phyloP scores from a whole-genome alignment of 2,797 vertebrate species.

The Pseudomugil tenellus region DNA sequence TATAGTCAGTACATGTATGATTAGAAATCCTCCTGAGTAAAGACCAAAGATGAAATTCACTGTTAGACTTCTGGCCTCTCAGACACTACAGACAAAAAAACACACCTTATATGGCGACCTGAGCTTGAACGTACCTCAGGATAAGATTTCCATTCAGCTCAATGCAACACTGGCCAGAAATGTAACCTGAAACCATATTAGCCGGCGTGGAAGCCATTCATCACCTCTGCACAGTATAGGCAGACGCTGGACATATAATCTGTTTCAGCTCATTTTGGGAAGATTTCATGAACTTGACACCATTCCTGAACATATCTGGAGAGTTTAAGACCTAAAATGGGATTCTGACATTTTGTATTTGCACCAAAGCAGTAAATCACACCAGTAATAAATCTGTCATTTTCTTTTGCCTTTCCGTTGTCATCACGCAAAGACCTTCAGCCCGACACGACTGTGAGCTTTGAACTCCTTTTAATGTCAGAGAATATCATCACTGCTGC shows the following conservation, averaged over 20 bases:
- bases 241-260: background rate
- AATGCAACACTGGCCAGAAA: background rate
- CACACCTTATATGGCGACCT: background rate
- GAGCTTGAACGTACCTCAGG: too few species aligned
- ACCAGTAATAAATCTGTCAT: background rate
- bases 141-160: background rate
- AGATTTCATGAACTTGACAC: background rate
- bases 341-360: background rate
- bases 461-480: background rate
- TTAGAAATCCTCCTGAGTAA: too few species aligned
- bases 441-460: background rate
- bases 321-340: background rate
- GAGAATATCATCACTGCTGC: background rate
- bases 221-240: background rate
- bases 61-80: background rate
- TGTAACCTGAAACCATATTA: background rate
- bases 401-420: background rate
- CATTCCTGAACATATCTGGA: background rate
- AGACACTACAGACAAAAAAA: background rate
- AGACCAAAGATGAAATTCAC: too few species aligned
- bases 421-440: background rate
- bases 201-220: background rate
- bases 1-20: too few species aligned
- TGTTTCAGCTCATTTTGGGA: background rate
- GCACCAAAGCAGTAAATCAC: background rate